These are phyloP conservation scores for Oryzias dopingdopingensis DNA, from an alignment of 2,797 vertebrate species.

Conservation along the genomic window DNA sequence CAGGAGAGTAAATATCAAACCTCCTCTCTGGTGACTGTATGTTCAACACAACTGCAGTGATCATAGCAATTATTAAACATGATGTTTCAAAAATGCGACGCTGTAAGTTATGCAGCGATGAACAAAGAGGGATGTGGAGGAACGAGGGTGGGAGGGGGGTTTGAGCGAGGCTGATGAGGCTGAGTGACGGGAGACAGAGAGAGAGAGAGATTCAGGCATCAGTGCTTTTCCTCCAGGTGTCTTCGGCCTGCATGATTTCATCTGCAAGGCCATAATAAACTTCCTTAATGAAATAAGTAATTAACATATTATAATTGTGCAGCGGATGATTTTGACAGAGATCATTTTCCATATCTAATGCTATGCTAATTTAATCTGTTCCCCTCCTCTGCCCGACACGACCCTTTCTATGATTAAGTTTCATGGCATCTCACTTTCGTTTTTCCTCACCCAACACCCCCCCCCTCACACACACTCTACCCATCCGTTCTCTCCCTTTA, in stretches of 20 bases:
- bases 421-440: slow-evolving; percentile 85
- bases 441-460: slow-evolving; percentile 56
- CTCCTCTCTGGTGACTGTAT: slow-evolving; percentile 32
- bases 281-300: slow-evolving; percentile 99
- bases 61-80: slow-evolving; percentile 42
- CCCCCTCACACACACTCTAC: slow-evolving; percentile 1
- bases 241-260: slow-evolving; percentile 92
- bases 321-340: slow-evolving; percentile 99
- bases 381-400: slow-evolving; percentile 94
- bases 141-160: slow-evolving; percentile 27
- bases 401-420: slow-evolving; percentile 99
- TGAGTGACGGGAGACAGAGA: slow-evolving; percentile 41
- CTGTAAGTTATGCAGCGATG: slow-evolving; percentile 48
- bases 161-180: slow-evolving; percentile 47
- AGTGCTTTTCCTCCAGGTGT: slow-evolving; percentile 91
- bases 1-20: slow-evolving; percentile 47
- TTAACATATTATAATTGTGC: slow-evolving; percentile 99
- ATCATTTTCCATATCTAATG: slow-evolving; percentile 99
- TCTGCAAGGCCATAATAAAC: slow-evolving; percentile 97
- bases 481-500: slow-evolving; percentile 24
- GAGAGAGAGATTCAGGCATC: slow-evolving; percentile 79
- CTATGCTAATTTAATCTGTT: slow-evolving; percentile 99
- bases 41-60: slow-evolving; percentile 21
- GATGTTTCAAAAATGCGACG: slow-evolving; percentile 46
- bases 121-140: slow-evolving; percentile 60